A percentile compares a stretch with the other conserved stretches of the same genome.
phyloP scores from a whole-genome alignment of 2,113 vertebrate species.

The Mixornis gularis region DNA sequence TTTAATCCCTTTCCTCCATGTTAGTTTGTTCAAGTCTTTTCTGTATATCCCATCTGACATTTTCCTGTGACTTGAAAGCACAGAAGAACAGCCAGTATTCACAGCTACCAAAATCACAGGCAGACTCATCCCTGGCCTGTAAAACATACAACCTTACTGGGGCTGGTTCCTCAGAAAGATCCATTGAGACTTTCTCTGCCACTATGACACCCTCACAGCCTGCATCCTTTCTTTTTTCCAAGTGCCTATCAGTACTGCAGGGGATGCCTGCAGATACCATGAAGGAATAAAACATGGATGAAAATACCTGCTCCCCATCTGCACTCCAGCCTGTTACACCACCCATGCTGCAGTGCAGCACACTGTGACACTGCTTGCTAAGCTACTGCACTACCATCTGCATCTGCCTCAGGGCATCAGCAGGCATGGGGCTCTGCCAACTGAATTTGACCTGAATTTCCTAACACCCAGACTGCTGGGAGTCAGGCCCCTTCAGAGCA shows the following conservation, averaged over 20 bases:
- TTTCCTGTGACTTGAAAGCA: neutral
- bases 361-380: neutral
- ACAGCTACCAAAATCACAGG: neutral
- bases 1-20: neutral
- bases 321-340: neutral
- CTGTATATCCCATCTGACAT: neutral
- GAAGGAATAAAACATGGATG: neutral
- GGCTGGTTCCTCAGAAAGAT: neutral
- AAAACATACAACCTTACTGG: neutral
- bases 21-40: neutral
- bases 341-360: neutral
- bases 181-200: neutral
- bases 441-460: neutral
- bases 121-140: neutral
- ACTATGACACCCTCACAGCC: neutral
- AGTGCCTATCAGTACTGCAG: too few species aligned
- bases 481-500: neutral
- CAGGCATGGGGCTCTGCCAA: neutral
- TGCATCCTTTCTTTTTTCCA: neutral
- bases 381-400: neutral
- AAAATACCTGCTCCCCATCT: neutral
- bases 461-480: neutral
- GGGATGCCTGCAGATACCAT: neutral
- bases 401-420: neutral
- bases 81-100: neutral